These are phyloP conservation scores for Equus quagga DNA, from an alignment of 2,113 vertebrate species.

Conservation along the genomic window DNA sequence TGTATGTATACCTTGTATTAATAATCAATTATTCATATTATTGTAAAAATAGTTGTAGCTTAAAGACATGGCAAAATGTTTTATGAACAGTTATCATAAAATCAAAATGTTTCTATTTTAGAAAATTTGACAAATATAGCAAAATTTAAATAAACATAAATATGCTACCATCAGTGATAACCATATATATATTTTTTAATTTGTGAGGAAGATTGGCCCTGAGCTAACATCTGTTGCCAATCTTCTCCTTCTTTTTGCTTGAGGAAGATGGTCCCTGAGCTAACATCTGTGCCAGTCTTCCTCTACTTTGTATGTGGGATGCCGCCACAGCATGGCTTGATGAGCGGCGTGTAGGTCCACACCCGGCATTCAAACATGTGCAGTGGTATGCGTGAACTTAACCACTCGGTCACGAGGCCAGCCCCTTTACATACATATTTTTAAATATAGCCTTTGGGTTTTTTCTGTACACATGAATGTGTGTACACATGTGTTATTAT, in stretches of 20 bases:
- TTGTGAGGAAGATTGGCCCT: too few relatives aligned
- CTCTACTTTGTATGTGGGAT: too few relatives aligned
- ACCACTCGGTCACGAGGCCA: too few relatives aligned
- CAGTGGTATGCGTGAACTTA: too few relatives aligned
- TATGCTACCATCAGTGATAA: background rate
- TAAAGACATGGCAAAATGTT: constrained; percentile 25
- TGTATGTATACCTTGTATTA: background rate
- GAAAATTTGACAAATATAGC: background rate
- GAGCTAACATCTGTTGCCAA: too few relatives aligned
- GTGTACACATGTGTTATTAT: background rate
- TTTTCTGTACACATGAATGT: background rate
- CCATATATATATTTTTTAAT: background rate
- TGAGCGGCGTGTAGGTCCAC: too few relatives aligned
- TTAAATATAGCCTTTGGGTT: background rate
- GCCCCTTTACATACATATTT: background rate
- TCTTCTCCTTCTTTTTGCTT: too few relatives aligned
- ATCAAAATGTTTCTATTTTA: background rate
- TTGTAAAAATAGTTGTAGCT: constrained; percentile 3
- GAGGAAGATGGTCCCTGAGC: too few relatives aligned
- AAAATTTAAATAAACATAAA: background rate
- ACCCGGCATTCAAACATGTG: too few relatives aligned
- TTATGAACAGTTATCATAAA: constrained; percentile 15
- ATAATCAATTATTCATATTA: background rate
- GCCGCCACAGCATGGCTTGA: too few relatives aligned
- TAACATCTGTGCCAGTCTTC: too few relatives aligned